Evolutionary conservation across 2,113 vertebrate genomes (phyloP).

Genomic region (Bufo gargarizans): DNA sequence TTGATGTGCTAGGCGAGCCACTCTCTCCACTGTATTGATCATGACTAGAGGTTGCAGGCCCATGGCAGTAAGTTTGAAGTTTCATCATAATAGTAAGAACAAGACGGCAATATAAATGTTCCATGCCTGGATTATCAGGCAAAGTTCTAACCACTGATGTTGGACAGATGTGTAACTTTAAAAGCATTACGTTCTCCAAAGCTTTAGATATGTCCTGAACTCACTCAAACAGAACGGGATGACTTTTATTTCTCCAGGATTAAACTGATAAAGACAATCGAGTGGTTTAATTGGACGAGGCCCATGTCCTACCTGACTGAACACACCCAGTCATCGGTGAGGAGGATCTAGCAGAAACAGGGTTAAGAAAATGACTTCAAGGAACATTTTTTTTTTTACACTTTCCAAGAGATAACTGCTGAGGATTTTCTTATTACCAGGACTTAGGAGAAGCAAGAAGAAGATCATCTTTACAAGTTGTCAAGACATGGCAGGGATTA

Average conservation of each 20-base stretch:
- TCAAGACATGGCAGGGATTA: constrained; percentile 43
- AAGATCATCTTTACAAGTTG: constrained; percentile 40
- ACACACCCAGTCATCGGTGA: neutral
- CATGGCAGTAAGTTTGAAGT: constrained; percentile 24
- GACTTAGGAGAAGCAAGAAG: constrained; percentile 37
- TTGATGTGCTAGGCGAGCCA: constrained; percentile 47
- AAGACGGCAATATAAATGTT: constrained; percentile 12
- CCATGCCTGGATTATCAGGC: constrained; percentile 28
- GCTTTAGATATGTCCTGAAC: constrained; percentile 9
- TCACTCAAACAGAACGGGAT: constrained; percentile 18
- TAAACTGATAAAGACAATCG: neutral
- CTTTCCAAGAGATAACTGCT: constrained; percentile 12
- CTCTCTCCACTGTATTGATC: constrained; percentile 35
- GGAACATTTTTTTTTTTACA: constrained; percentile 18
- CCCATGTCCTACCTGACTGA: neutral
- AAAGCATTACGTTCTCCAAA: constrained; percentile 15
- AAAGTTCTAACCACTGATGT: constrained; percentile 27
- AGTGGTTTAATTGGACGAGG: constrained; percentile 4
- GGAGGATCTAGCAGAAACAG: neutral
- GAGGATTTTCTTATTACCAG: constrained; percentile 42
- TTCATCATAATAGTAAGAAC: constrained; percentile 28
- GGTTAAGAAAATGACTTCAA: constrained; percentile 25
- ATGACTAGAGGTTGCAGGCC: constrained; percentile 28
- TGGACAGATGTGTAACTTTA: constrained; percentile 34
- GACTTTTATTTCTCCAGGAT: constrained; percentile 11